Percentiles rank a stretch among this genome's conserved stretches.
Conservation (phyloP, 2,113 vertebrate genomes). For the Drymodes brunneopygia region DNA sequence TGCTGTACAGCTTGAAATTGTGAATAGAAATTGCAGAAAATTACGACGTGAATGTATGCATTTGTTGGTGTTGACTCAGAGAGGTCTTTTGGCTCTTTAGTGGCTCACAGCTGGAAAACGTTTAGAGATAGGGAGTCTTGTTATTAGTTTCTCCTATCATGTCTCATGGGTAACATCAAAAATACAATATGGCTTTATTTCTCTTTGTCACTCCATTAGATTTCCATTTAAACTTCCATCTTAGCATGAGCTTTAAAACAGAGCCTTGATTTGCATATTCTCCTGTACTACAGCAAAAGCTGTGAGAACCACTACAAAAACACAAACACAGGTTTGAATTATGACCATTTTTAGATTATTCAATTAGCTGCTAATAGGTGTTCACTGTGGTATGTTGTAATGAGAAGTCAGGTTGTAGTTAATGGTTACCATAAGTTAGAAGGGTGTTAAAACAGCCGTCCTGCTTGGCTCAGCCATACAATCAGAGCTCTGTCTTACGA, state of each 20-base stretch:
- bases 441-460: conserved; percentile 46
- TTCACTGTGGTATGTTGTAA: conserved; percentile 34
- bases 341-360: conserved; percentile 23
- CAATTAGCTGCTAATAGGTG: conserved; percentile 59
- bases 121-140: conserved; percentile 48
- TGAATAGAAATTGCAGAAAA: conserved; percentile 21
- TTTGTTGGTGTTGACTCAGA: conserved; percentile 38
- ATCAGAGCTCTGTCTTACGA: conserved; percentile 53
- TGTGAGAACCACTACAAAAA: background rate
- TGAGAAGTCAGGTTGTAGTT: conserved; percentile 61
- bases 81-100: conserved; percentile 19
- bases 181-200: conserved; percentile 34
- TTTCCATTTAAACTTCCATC: background rate
- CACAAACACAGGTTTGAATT: conserved; percentile 12
- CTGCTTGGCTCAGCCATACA: conserved; percentile 45
- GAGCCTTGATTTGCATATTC: conserved; percentile 16
- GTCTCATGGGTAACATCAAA: conserved; percentile 33
- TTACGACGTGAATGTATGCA: background rate
- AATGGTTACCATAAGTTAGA: conserved; percentile 58
- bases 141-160: conserved; percentile 56
- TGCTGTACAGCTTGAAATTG: background rate
- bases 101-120: conserved; percentile 40
- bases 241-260: background rate
- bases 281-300: background rate
- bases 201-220: conserved; percentile 9